Conservation (phyloP, 2,888 invertebrate genomes). For the Leptopilina drosophilae region DNA sequence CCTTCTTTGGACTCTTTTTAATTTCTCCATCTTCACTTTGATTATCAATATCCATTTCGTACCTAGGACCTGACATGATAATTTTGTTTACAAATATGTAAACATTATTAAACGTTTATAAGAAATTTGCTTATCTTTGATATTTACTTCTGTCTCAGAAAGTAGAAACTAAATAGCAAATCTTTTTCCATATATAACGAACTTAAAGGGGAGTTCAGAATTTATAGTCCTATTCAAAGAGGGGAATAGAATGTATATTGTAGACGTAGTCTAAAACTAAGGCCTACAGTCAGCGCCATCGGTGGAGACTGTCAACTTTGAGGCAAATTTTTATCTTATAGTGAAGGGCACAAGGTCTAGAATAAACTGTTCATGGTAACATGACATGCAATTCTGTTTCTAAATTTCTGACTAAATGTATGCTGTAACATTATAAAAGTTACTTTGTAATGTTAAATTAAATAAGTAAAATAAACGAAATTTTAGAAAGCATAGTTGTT, state of each 20-base stretch:
- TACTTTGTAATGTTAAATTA: background rate
- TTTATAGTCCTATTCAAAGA: no score
- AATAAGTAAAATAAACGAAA: background rate
- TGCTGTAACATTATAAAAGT: background rate
- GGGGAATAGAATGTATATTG: no score
- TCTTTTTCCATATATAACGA: no score
- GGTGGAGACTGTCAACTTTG: no score
- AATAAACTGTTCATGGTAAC: background rate
- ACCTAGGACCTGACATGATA: slow-evolving; percentile 58
- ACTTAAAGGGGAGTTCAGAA: no score
- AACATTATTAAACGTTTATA: background rate
- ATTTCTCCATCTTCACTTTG: slow-evolving; percentile 93
- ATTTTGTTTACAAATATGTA: background rate
- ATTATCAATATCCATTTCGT: slow-evolving; percentile 80
- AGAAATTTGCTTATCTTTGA: no score
- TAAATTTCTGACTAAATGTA: background rate
- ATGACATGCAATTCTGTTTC: slow-evolving; percentile 8
- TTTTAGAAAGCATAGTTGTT: background rate
- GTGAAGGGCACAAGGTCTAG: no score
- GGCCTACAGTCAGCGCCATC: no score
- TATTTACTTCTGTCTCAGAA: no score
- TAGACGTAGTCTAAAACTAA: no score
- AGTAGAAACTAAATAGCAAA: no score
- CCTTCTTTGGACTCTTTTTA: slow-evolving; percentile 84
- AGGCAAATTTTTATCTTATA: no score